A percentile compares a stretch with the other conserved stretches of the same genome.
phyloP scores from a whole-genome alignment of 2,797 vertebrate species.

The Microcaecilia unicolor region DNA sequence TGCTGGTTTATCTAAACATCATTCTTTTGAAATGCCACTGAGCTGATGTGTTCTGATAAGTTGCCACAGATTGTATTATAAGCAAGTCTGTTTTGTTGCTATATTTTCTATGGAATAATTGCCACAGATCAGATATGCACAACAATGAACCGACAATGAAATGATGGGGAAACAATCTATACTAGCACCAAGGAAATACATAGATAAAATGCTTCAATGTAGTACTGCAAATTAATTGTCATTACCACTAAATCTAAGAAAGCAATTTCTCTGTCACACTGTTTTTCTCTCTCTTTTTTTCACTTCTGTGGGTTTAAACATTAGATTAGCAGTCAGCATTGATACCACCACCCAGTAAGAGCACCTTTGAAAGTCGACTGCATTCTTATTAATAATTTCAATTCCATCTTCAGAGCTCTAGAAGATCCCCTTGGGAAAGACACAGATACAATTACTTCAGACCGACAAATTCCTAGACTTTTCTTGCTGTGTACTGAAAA shows the following conservation, averaged over 20 bases:
- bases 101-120: too few species aligned
- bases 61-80: too few species aligned
- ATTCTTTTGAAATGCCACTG: too few species aligned
- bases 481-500: not conserved
- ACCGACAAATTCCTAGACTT: not conserved
- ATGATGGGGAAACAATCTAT: too few species aligned
- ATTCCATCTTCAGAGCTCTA: not conserved
- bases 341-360: not conserved
- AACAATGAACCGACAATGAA: too few species aligned
- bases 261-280: not conserved
- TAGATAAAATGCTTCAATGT: slow-evolving; percentile 9
- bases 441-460: slow-evolving; percentile 3
- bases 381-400: not conserved
- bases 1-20: too few species aligned
- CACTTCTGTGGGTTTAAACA: not conserved
- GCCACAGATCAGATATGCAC: too few species aligned
- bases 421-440: slow-evolving; percentile 6
- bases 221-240: not conserved
- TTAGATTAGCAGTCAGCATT: not conserved
- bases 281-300: not conserved
- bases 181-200: too few species aligned
- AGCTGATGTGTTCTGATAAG: too few species aligned
- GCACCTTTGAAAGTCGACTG: not conserved
- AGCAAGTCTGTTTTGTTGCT: too few species aligned
- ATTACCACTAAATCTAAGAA: not conserved